Conservation (phyloP, 2,113 vertebrate genomes). For the Pelodiscus sinensis region DNA sequence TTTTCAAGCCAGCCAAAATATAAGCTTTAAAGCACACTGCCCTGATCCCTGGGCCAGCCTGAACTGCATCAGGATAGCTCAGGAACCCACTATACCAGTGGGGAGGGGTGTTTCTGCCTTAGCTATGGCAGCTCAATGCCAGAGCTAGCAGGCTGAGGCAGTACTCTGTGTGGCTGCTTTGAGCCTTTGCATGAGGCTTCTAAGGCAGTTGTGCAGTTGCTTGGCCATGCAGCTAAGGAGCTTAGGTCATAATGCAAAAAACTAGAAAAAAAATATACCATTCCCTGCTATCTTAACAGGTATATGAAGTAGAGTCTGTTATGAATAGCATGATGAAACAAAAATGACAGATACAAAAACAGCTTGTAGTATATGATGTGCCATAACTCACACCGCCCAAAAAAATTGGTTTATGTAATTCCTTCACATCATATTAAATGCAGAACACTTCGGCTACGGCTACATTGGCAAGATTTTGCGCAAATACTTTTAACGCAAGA, state of each 20-base stretch:
- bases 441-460: too few relatives aligned
- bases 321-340: neutral
- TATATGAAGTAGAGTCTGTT: neutral
- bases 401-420: neutral
- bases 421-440: neutral
- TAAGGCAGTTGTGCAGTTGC: too few relatives aligned
- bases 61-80: neutral
- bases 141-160: too few relatives aligned
- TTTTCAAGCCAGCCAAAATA: neutral
- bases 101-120: too few relatives aligned
- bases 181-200: too few relatives aligned
- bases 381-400: neutral
- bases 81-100: neutral
- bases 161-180: too few relatives aligned
- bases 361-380: neutral
- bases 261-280: neutral
- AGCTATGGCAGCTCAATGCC: too few relatives aligned
- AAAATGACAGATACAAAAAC: neutral
- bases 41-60: neutral
- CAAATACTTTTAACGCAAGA: too few relatives aligned
- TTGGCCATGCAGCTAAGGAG: too few relatives aligned
- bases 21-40: accelerated
- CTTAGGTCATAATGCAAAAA: neutral
- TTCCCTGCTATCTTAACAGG: neutral
- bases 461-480: too few relatives aligned